Percentiles rank a stretch among this genome's conserved stretches.
These are phyloP conservation scores for Euzetes globulus DNA, from an alignment of 2,888 invertebrate genomes.

Conservation along the genomic window DNA sequence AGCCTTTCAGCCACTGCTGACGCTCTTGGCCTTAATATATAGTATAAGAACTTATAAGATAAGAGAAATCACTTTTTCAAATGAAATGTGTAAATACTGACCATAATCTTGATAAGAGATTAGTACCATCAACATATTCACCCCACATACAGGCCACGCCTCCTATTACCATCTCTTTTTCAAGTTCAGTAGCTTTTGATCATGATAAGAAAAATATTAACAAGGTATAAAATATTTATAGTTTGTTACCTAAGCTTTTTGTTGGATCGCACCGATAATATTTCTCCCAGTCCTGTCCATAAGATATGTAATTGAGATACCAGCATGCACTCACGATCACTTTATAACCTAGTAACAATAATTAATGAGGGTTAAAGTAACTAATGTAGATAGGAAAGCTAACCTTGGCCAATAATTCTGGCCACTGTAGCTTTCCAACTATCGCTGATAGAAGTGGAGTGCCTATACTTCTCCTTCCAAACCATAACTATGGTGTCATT, in stretches of 20 bases:
- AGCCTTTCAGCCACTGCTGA: slow-evolving; percentile 76
- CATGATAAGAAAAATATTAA: background rate
- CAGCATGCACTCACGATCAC: slow-evolving; percentile 72
- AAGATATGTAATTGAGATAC: slow-evolving; percentile 69
- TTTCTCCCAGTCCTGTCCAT: slow-evolving; percentile 62
- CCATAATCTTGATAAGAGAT: slow-evolving; percentile 61
- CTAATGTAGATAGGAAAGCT: background rate
- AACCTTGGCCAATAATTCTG: background rate
- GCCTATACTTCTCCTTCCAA: slow-evolving; percentile 42
- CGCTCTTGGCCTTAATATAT: slow-evolving; percentile 59
- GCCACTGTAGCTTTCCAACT: background rate
- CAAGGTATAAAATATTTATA: no score
- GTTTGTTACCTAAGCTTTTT: slow-evolving; percentile 38
- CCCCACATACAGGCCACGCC: slow-evolving; percentile 91
- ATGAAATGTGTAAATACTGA: slow-evolving; percentile 41
- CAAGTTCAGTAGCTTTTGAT: slow-evolving; percentile 44
- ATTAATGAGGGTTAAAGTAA: background rate
- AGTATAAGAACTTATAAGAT: no score
- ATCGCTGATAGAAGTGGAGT: background rate
- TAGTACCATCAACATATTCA: slow-evolving; percentile 67
- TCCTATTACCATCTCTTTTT: slow-evolving; percentile 60
- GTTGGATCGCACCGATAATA: slow-evolving; percentile 51
- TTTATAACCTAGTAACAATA: slow-evolving; percentile 53
- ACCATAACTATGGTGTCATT: slow-evolving; percentile 43
- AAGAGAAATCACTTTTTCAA: background rate